Evolutionary conservation across 2,888 invertebrate genomes (phyloP), one percentile per base, ranked within the genome.

Genomic region (Cerceris ruficornis): DNA sequence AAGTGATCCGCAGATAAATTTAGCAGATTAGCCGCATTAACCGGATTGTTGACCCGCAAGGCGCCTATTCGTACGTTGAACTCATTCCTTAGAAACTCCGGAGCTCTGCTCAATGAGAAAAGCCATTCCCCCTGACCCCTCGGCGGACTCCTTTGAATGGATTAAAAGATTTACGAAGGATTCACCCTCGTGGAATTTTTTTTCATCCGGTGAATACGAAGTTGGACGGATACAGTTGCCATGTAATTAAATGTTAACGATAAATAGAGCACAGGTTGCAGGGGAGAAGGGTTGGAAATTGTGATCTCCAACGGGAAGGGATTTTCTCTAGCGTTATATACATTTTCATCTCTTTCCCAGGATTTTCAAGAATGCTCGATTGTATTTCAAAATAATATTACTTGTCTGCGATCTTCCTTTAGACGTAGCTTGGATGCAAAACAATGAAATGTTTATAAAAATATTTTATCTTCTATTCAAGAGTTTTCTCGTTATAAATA

Each of bases 1-100:
- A 77, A 78, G 66, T 79, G 80, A 85, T 84, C 76, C 77, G 41
- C 62, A 71, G 75, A 84, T 85, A 85, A 84, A 85, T 85, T 84
- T 85, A 84, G 84, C 79, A 68, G 80, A 82, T 82, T 77, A 84
- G 72, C 68, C 64, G 69, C 78, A 79, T 84, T 85, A 85, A 68
- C 77, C 69, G 72, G 75, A 84, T 84, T 81, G 79, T 82, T 76
- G 82, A 81, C 77, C 75, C 69, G 75, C 57, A 68, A 79, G 69
- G 46, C 46, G 61, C 17, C 58, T 58, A 66, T 75, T 75, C 67
- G 77, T 77, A 61, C 73, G 59, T 73, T 84, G 72, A 84, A 80
- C 71, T 82, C 66, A 75, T 82, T 73, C 71, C 55, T 7, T 50
- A 64, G 49, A 66, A 66, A 49, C 73, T 46, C 39, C 13, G 67